A percentile compares a stretch with the other conserved stretches of the same genome.
These are phyloP conservation scores for Apodemia zela DNA, from an alignment of 2,888 invertebrate genomes.

Conservation along the genomic window DNA sequence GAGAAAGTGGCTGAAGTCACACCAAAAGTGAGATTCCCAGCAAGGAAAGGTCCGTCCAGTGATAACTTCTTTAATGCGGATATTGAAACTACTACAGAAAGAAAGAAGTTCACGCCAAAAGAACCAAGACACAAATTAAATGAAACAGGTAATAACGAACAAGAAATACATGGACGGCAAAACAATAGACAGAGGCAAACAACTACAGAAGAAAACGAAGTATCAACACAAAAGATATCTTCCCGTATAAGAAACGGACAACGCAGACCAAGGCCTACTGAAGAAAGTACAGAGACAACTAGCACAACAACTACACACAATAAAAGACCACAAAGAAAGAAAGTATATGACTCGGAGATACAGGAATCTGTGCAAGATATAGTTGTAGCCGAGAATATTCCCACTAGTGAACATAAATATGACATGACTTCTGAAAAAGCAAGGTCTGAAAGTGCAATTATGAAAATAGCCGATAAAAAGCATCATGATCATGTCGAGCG, in stretches of 20 bases:
- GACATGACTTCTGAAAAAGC: conserved; percentile 70
- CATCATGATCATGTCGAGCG: conserved; percentile 63
- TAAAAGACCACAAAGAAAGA: conserved; percentile 60
- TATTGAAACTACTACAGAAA: conserved; percentile 66
- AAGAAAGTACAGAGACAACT: conserved; percentile 55
- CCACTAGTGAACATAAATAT: conserved; percentile 46
- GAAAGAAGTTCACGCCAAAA: conserved; percentile 75
- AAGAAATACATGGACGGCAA: conserved; percentile 55
- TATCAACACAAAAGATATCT: conserved; percentile 63
- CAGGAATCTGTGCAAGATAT: conserved; percentile 67
- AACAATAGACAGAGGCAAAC: conserved; percentile 59
- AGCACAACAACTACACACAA: conserved; percentile 48
- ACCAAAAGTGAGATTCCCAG: conserved; percentile 70
- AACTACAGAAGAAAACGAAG: conserved; percentile 52
- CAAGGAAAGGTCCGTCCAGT: conserved; percentile 64
- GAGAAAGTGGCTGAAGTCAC: conserved; percentile 54
- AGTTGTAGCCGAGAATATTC: conserved; percentile 52
- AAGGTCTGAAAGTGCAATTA: conserved; percentile 75
- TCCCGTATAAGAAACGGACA: conserved; percentile 63
- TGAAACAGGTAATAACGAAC: conserved; percentile 53
- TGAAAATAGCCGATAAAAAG: conserved; percentile 79
- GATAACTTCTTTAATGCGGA: conserved; percentile 52
- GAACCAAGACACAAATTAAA: conserved; percentile 62
- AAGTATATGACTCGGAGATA: conserved; percentile 59
- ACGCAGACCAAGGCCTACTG: conserved; percentile 60